A percentile compares a stretch with the other conserved stretches of the same genome.
Conservation (phyloP, 2,888 invertebrate genomes). For the Drosophila subsilvestris region DNA sequence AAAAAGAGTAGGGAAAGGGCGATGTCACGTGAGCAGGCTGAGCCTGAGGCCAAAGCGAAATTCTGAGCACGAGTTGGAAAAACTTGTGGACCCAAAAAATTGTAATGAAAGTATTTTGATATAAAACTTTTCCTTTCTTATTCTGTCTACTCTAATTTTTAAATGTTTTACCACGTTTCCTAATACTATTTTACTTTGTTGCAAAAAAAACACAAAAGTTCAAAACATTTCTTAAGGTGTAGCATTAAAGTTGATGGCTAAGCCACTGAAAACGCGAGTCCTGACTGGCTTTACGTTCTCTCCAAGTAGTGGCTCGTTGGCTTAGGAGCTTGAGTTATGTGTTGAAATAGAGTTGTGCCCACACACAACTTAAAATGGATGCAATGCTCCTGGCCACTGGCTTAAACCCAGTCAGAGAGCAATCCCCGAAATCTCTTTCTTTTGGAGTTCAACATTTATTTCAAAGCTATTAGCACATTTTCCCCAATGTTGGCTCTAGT, state of each 20-base stretch:
- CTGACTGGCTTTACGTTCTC: not conserved
- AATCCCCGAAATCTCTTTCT: not conserved
- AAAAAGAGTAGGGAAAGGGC: not conserved
- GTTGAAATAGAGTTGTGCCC: not conserved
- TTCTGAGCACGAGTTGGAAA: not conserved
- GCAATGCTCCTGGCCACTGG: not conserved
- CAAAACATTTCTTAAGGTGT: not conserved
- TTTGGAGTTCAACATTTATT: not conserved
- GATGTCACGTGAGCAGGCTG: too few species aligned
- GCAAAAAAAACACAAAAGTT: not conserved
- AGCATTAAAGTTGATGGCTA: not conserved
- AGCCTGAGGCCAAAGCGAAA: not conserved
- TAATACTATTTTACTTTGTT: not conserved
- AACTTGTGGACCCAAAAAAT: not conserved
- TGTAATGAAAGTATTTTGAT: not conserved
- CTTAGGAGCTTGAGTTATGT: constrained; percentile 16
- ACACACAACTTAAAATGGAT: too few species aligned
- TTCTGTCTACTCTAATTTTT: not conserved
- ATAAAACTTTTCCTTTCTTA: not conserved
- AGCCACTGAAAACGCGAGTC: not conserved
- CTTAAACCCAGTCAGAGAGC: not conserved
- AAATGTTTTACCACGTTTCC: too few species aligned
- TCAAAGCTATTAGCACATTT: not conserved
- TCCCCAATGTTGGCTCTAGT: not conserved
- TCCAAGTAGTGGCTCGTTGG: too few species aligned